A percentile compares a stretch with the other conserved stretches of the same genome.
Evolutionary conservation across 2,888 invertebrate species (phyloP).

Genomic region (Chrysolina oricalcia): DNA sequence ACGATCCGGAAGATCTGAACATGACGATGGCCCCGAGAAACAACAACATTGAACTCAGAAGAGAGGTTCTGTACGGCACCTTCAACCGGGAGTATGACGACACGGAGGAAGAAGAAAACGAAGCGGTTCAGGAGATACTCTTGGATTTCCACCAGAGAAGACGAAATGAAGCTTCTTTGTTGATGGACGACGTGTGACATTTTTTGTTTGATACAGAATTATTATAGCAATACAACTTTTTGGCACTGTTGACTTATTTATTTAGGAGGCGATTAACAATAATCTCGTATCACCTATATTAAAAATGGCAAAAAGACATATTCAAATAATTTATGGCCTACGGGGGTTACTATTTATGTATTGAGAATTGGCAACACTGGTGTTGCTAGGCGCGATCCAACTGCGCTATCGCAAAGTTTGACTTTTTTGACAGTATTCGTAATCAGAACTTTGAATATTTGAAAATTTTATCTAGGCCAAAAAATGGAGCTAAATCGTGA

Average conservation of each 20-base stretch:
- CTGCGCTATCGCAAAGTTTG: too few species aligned
- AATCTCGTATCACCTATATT: too few species aligned
- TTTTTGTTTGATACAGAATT: not conserved
- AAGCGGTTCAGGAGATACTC: conserved; percentile 10
- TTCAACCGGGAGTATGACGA: conserved; percentile 17
- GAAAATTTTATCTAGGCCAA: too few species aligned
- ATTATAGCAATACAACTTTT: not conserved
- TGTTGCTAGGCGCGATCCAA: too few species aligned
- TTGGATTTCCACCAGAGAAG: conserved; percentile 20
- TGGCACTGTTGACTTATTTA: not conserved
- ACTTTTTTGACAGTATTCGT: too few species aligned
- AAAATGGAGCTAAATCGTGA: too few species aligned
- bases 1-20: conserved; percentile 31
- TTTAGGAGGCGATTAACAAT: too few species aligned
- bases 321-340: too few species aligned
- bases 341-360: too few species aligned
- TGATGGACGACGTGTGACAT: not conserved
- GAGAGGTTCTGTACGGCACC: conserved; percentile 25
- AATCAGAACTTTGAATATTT: too few species aligned
- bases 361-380: too few species aligned
- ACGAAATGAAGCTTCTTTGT: not conserved
- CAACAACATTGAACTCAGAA: conserved; percentile 22
- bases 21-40: conserved; percentile 35
- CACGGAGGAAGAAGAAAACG: conserved; percentile 14
- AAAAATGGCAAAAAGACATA: too few species aligned